Evolutionary conservation across 2,113 vertebrate species (phyloP).

Genomic region (Myodes glareolus): DNA sequence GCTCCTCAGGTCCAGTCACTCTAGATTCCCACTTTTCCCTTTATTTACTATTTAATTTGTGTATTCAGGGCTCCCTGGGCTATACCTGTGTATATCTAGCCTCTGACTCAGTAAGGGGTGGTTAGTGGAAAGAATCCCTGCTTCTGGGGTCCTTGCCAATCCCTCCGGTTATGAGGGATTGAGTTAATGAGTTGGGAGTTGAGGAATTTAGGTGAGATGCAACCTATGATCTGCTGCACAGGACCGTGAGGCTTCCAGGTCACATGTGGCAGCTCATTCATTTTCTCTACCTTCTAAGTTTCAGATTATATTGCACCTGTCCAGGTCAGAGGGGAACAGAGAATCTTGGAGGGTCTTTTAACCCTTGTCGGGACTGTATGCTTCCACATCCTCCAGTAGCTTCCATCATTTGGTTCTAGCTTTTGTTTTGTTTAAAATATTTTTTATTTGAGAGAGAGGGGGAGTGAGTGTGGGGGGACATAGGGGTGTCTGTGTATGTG

Average conservation of each 20-base stretch:
- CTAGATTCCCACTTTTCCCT: not conserved
- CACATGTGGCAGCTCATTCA: not conserved
- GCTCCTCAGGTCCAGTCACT: not conserved
- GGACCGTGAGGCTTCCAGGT: not conserved
- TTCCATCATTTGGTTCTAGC: not conserved
- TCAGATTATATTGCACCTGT: not conserved
- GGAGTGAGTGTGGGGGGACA: no score
- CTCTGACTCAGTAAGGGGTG: not conserved
- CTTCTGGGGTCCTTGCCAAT: slow-evolving; percentile 1
- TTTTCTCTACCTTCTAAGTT: not conserved
- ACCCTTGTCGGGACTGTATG: not conserved
- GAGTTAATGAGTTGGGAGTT: not conserved
- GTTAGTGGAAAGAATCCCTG: not conserved
- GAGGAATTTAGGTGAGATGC: slow-evolving; percentile 20
- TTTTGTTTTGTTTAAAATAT: slow-evolving; percentile 1
- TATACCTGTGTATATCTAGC: not conserved
- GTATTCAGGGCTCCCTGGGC: not conserved
- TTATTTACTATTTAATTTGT: not conserved
- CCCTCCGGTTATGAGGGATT: no score
- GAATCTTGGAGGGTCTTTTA: not conserved
- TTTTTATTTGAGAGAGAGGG: not conserved
- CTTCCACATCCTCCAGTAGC: not conserved
- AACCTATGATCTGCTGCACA: not conserved
- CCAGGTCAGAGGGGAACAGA: not conserved
- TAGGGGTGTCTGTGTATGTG: not conserved